Percentiles rank a stretch among this genome's conserved stretches.
Evolutionary conservation across 1,140 invertebrate genomes (phyloP).

Genomic region (Meloidogyne exigua): DNA sequence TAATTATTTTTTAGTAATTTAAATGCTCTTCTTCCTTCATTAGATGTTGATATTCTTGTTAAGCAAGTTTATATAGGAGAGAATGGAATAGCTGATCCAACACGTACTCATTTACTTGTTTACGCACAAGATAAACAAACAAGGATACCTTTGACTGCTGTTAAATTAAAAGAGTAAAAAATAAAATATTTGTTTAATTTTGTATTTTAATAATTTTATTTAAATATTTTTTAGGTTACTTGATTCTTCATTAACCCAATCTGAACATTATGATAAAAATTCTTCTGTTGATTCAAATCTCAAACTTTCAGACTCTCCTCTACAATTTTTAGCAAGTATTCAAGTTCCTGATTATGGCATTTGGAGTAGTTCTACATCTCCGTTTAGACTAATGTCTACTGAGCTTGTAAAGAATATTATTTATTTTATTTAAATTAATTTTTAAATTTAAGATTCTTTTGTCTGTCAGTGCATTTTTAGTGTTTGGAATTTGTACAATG

Average conservation of each 20-base stretch:
- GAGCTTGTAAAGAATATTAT: constrained; percentile 16
- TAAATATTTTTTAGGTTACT: neutral
- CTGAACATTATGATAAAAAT: neutral
- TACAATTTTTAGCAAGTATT: constrained; percentile 18
- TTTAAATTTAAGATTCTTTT: constrained; percentile 11
- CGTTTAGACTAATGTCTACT: constrained; percentile 4
- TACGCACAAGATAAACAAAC: constrained; percentile 53
- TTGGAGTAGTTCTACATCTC: neutral
- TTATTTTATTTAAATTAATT: constrained; percentile 3
- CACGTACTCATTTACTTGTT: constrained; percentile 49
- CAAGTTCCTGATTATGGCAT: constrained; percentile 5
- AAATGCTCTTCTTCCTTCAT: constrained; percentile 14
- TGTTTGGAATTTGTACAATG: constrained; percentile 31
- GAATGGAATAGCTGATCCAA: constrained; percentile 44
- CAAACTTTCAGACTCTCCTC: constrained; percentile 10
- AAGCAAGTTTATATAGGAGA: constrained; percentile 52
- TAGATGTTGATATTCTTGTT: constrained; percentile 46
- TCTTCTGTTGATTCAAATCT: neutral
- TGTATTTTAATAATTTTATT: neutral
- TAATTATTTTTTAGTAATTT: constrained; percentile 28
- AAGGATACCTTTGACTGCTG: constrained; percentile 16
- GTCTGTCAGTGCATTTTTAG: constrained; percentile 26
- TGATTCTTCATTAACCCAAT: neutral
- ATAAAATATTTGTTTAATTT: neutral
- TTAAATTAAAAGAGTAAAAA: constrained; percentile 23